Conservation (phyloP, 2,113 vertebrate species). For the Hippocampus zosterae region DNA sequence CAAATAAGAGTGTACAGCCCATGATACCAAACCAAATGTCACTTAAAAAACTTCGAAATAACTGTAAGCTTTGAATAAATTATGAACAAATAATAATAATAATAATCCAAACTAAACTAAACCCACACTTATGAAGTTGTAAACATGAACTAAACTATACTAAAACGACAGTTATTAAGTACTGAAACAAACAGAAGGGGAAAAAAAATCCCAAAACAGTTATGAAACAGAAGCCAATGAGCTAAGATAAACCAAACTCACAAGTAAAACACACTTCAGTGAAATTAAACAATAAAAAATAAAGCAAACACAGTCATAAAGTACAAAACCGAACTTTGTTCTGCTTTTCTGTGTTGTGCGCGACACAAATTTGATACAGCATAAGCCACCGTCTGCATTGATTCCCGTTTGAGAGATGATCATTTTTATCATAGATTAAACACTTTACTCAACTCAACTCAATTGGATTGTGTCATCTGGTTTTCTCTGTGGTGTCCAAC, state of each 20-base stretch:
- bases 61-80: neutral
- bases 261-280: neutral
- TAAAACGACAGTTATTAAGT: neutral
- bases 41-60: neutral
- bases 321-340: neutral
- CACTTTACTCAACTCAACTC: no score
- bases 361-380: neutral
- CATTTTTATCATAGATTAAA: no score
- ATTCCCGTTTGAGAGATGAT: no score
- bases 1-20: neutral
- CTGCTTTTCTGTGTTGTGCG: neutral
- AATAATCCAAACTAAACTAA: neutral
- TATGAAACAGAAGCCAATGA: neutral
- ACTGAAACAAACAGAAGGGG: no score
- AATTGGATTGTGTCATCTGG: no score
- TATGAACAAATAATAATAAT: neutral
- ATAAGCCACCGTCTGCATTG: neutral
- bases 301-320: neutral
- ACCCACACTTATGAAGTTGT: neutral
- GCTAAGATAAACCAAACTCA: neutral
- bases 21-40: neutral
- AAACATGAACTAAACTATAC: neutral
- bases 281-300: neutral
- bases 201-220: no score
- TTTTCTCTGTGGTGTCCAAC: no score